Conservation (phyloP, 2,797 vertebrate genomes). For the Xiphophorus birchmanni region DNA sequence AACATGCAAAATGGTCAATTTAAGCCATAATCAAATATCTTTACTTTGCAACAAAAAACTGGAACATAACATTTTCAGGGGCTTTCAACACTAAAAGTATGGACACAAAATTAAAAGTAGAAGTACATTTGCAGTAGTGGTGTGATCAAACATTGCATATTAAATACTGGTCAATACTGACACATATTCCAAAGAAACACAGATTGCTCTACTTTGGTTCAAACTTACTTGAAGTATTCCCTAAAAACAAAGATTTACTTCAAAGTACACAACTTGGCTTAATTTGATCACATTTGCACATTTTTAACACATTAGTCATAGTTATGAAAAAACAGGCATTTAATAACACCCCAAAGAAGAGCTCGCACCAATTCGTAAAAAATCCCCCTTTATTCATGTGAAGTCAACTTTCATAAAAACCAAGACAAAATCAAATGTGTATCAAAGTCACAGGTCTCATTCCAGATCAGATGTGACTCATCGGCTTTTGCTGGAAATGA, state of each 20-base stretch:
- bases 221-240: no score
- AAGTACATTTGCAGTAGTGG: neutral
- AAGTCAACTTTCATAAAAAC: neutral
- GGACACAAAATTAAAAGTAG: neutral
- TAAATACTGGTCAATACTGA: neutral
- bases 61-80: no score
- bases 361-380: neutral
- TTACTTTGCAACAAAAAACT: neutral
- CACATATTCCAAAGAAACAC: neutral
- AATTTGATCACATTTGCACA: neutral
- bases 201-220: neutral
- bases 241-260: no score
- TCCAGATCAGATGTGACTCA: conserved; percentile 33
- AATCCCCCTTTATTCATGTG: neutral
- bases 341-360: neutral
- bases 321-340: no score
- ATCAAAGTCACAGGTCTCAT: conserved; percentile 5
- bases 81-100: neutral
- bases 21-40: neutral
- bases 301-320: no score
- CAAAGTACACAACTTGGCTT: neutral
- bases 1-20: neutral
- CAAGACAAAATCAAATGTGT: neutral
- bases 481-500: conserved; percentile 26
- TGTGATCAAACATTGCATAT: neutral